Evolutionary conservation across 2,797 vertebrate genomes (phyloP).

Genomic region (Acropternis orthonyx): DNA sequence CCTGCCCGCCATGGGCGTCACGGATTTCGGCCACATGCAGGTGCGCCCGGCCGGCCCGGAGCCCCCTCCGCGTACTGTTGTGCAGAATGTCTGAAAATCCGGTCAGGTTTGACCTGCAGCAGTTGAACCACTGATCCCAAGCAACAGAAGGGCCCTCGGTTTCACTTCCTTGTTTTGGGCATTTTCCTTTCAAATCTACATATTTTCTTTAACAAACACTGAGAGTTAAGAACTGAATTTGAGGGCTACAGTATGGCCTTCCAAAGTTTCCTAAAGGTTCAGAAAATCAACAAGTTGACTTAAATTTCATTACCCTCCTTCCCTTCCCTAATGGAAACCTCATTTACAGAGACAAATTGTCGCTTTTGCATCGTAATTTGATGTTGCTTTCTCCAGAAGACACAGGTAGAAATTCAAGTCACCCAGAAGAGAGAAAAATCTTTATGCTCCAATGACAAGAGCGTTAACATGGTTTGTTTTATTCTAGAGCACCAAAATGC

Average conservation of each 20-base stretch:
- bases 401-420: background rate
- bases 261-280: background rate
- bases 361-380: background rate
- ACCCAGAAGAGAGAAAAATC: background rate
- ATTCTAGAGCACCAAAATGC: background rate
- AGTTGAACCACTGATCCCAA: background rate
- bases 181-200: background rate
- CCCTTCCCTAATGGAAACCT: background rate
- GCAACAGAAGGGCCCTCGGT: background rate
- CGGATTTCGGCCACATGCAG: constrained; percentile 88
- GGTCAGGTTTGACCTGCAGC: background rate
- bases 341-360: background rate
- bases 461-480: background rate
- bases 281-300: background rate
- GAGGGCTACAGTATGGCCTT: background rate
- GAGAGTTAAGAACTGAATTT: background rate
- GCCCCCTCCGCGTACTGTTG: background rate
- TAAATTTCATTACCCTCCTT: background rate
- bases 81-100: background rate
- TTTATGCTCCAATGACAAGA: background rate
- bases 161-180: background rate
- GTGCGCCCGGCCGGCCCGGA: constrained; percentile 58
- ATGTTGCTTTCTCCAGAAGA: background rate
- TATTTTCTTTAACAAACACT: background rate
- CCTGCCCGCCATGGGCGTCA: constrained; percentile 87